A percentile compares a stretch with the other conserved stretches of the same genome.
phyloP scores from a whole-genome alignment of 2,797 vertebrate genomes.

The Momotus momota region DNA sequence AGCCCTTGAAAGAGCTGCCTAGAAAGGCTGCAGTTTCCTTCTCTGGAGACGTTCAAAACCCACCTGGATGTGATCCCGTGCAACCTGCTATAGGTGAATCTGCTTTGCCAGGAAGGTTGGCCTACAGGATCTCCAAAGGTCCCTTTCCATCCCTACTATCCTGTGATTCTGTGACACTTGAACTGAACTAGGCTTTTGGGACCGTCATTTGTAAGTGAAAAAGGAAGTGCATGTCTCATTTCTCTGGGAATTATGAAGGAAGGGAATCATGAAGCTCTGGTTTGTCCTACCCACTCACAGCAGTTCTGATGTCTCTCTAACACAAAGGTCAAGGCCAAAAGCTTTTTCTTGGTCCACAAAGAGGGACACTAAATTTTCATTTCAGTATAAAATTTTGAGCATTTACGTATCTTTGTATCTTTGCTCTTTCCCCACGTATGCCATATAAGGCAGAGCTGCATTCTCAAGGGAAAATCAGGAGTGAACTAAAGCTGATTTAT shows the following conservation, averaged over 20 bases:
- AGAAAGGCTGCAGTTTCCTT: neutral
- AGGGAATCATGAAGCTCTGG: neutral
- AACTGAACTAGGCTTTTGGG: neutral
- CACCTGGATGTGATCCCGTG: neutral
- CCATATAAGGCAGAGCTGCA: neutral
- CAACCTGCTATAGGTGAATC: neutral
- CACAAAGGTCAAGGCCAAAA: neutral
- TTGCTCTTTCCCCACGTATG: neutral
- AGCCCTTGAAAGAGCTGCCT: neutral
- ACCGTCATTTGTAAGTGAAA: neutral
- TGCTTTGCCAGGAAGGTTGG: neutral
- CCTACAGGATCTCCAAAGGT: neutral
- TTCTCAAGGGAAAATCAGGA: neutral
- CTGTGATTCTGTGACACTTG: neutral
- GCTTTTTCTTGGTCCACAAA: neutral
- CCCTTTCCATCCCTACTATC: neutral
- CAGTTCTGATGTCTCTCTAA: neutral
- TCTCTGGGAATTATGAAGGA: neutral
- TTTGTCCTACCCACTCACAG: neutral
- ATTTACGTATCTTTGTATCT: neutral
- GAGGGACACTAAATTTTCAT: neutral
- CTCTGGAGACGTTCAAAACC: neutral
- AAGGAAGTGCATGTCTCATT: neutral
- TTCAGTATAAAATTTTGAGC: neutral
- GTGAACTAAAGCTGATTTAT: neutral